Conservation (phyloP, 1,140 invertebrate genomes). For the Bombus superbus region DNA sequence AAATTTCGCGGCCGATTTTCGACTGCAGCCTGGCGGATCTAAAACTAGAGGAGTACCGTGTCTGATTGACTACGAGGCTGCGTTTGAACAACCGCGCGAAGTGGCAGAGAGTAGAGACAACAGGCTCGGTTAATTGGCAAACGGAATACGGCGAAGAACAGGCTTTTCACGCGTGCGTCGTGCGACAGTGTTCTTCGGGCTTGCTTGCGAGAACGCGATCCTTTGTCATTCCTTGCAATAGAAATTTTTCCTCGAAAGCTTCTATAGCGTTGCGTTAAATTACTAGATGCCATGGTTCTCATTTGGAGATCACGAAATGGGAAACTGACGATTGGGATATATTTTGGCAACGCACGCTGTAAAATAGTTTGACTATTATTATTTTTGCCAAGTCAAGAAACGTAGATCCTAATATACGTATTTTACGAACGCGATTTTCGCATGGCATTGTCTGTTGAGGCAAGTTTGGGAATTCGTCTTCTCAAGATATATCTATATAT, state of each 20-base stretch:
- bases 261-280: background rate
- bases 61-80: background rate
- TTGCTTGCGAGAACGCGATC: background rate
- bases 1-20: slow-evolving; percentile 42
- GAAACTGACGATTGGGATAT: background rate
- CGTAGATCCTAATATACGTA: background rate
- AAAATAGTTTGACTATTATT: background rate
- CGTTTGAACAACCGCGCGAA: slow-evolving; percentile 23
- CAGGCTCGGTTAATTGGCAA: background rate
- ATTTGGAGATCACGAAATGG: background rate
- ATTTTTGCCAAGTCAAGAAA: background rate
- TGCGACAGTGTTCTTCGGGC: background rate
- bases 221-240: background rate
- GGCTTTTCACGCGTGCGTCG: background rate
- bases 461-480: background rate
- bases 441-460: background rate
- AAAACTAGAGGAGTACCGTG: slow-evolving; percentile 21
- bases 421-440: background rate
- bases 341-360: background rate
- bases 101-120: slow-evolving; percentile 10
- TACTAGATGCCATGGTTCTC: too few species aligned
- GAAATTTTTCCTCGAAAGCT: background rate
- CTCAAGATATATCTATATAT: too few species aligned
- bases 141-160: background rate
- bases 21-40: background rate